Percentiles rank a stretch among this genome's conserved stretches.
Evolutionary conservation across 2,888 invertebrate genomes (phyloP).

Genomic region (Byasa hedistus): DNA sequence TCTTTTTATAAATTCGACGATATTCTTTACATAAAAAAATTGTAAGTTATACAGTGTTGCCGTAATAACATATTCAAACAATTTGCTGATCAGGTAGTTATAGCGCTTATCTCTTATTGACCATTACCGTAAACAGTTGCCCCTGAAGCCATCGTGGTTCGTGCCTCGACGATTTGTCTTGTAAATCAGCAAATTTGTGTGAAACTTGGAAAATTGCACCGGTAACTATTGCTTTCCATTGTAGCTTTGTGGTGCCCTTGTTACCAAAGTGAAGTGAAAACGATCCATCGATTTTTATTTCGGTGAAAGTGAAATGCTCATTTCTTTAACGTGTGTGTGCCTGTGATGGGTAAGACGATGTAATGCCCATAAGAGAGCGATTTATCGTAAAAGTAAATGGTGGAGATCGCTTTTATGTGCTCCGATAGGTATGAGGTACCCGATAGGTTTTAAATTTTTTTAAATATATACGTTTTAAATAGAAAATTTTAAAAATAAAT

Average conservation of each 20-base stretch:
- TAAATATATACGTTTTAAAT: too few relatives aligned
- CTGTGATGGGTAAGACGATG: slow-evolving; percentile 20
- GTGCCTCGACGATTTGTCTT: slow-evolving; percentile 51
- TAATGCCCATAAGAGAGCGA: neutral
- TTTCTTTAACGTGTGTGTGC: slow-evolving; percentile 16
- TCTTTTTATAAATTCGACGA: too few relatives aligned
- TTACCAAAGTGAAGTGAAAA: slow-evolving; percentile 44
- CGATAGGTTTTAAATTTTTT: too few relatives aligned
- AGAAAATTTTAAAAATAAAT: too few relatives aligned
- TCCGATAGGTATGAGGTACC: neutral
- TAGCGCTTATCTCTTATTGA: slow-evolving; percentile 11
- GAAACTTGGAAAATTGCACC: slow-evolving; percentile 49
- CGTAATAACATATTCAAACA: neutral
- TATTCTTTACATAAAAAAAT: neutral
- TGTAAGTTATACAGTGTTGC: neutral
- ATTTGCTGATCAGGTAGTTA: neutral
- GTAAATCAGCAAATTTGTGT: slow-evolving; percentile 58
- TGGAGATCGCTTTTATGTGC: neutral
- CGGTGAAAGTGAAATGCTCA: slow-evolving; percentile 49
- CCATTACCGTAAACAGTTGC: slow-evolving; percentile 18
- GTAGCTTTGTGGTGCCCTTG: slow-evolving; percentile 37
- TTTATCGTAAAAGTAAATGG: neutral
- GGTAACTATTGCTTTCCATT: slow-evolving; percentile 42
- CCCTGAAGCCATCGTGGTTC: slow-evolving; percentile 32
- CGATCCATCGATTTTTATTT: slow-evolving; percentile 48